Evolutionary conservation across 2,888 invertebrate genomes (phyloP).

Genomic region (Asteroscopus sphinx): DNA sequence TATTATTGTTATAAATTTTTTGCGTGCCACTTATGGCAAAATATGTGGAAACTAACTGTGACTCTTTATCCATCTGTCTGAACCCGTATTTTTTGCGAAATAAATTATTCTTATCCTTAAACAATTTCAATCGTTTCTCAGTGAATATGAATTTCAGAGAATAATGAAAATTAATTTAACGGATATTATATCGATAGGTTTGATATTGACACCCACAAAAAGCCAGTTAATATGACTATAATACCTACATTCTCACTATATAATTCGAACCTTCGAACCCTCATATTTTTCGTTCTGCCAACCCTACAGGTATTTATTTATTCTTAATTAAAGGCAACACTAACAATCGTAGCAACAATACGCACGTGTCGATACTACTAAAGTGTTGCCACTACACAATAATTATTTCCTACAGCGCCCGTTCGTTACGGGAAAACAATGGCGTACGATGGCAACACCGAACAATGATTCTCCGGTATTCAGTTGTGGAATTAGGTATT

Average conservation of each 20-base stretch:
- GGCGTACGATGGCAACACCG: constrained; percentile 74
- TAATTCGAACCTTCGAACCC: constrained; percentile 17
- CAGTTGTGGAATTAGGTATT: constrained; percentile 63
- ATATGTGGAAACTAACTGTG: no score
- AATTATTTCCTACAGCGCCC: constrained; percentile 86
- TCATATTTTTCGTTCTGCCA: constrained; percentile 31
- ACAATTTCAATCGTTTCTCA: no score
- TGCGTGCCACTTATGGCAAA: no score
- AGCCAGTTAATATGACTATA: background rate
- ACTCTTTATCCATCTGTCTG: no score
- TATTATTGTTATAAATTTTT: no score
- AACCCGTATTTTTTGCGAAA: no score
- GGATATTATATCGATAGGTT: background rate
- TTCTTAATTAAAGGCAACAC: constrained; percentile 59
- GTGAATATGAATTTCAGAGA: no score
- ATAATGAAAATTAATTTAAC: no score
- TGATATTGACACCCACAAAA: constrained; percentile 6
- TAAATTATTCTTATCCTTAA: no score
- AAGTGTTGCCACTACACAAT: constrained; percentile 85
- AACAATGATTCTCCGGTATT: constrained; percentile 72
- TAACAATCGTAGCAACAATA: constrained; percentile 56
- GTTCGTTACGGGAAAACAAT: constrained; percentile 75
- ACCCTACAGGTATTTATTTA: constrained; percentile 49
- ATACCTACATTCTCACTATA: constrained; percentile 1
- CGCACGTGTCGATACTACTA: constrained; percentile 75